Evolutionary conservation across 1,140 invertebrate species (phyloP), one percentile per base, ranked within the genome.

Genomic region (Papilio machaon): DNA sequence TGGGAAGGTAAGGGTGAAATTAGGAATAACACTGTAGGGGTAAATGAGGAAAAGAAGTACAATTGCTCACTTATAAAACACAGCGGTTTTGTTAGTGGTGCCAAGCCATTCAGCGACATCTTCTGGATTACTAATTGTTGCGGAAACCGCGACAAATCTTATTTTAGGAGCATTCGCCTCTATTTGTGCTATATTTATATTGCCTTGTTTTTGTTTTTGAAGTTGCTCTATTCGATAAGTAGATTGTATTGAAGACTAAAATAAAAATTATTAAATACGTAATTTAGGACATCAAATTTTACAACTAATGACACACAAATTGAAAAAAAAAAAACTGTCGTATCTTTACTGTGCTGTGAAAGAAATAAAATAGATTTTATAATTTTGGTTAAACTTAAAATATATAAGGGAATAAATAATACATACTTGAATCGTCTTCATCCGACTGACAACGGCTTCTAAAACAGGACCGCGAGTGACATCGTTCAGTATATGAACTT

Each of bases 81-180:
- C 92, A 19, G 95, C 94, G 4, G 94, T 91, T 78, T 87, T 87
- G 11, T 94, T 83, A 58, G 84, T 85, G 19, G 90, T 89, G 2
- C 95, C 95, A 2, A 98, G 90, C 97, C 97, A 98, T 60, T 95
- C 91, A 8, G 96, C 96, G 47, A 98, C 95, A 92, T 98, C 97
- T 84, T 97, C 95, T 64, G 96, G 96, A 89, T 98, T 98, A 58
- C 97, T 96, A 82, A 97, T 96, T 1, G 97, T 98, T 6, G 97
- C 97, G 23, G 97, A 98, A 1, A 97, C 96, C 35, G 97, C 97
- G 3, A 98, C 88, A 87, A 98, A 97, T 86, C 97, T 90, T n/a
- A 97, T 95, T 35, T 81, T 86, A 10, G 89, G 84, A 19, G 86
- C 78, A 46, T 87, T 46, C 19, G 74, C 11, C 0, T 64, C 67